Evolutionary conservation across 2,797 vertebrate genomes (phyloP).

Genomic region (Mormyrus hasselquistii): DNA sequence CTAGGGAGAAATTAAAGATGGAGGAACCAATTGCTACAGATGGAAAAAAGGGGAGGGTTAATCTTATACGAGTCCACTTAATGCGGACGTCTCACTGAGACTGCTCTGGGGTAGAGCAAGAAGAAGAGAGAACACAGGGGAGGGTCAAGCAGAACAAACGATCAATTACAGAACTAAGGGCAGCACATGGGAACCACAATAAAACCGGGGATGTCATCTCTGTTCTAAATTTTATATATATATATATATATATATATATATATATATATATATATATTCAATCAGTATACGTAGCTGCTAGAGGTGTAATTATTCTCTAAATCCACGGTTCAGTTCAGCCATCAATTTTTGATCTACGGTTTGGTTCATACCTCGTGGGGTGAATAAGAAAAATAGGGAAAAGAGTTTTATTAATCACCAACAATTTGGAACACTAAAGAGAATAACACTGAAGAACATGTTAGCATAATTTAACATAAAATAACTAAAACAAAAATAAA

Average conservation of each 20-base stretch:
- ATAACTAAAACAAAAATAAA: too few species aligned
- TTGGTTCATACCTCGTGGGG: too few species aligned
- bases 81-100: slow-evolving; percentile 10
- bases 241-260: neutral
- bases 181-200: neutral
- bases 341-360: neutral
- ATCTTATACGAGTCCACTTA: neutral
- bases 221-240: neutral
- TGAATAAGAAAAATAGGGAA: too few species aligned
- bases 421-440: too few species aligned
- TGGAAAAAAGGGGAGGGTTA: slow-evolving; percentile 32
- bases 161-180: neutral
- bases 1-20: slow-evolving; percentile 61
- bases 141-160: neutral
- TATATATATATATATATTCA: neutral
- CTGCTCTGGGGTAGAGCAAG: slow-evolving; percentile 27
- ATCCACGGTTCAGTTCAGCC: neutral
- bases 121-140: neutral
- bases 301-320: neutral
- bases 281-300: neutral
- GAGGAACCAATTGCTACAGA: slow-evolving; percentile 57
- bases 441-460: too few species aligned
- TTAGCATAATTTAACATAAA: too few species aligned
- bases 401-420: too few species aligned
- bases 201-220: neutral